Base-by-base conservation (phyloP, 2,113 vertebrate species). In the Lethenteron reissneri region DNA sequence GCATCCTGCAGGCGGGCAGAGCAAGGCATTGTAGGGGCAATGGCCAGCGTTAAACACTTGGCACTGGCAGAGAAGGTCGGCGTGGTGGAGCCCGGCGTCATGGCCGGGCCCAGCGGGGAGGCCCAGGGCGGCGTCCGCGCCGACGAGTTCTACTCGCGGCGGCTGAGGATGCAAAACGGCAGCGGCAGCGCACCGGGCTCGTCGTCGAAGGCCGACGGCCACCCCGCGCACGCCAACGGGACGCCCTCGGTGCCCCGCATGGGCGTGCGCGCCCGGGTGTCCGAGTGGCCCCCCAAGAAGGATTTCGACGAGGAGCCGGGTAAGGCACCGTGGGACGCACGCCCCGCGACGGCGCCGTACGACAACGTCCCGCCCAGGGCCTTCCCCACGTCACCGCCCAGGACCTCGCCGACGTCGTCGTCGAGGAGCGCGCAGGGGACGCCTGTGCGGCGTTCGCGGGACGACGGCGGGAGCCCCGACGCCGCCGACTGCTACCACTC, bases 211-310 rank as follows among this genome's bases (percentile, higher is more conserved):
- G 41, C 41, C 41, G 41, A 41, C 41, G 83, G 83, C 13, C 83
- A 82, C 58, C 87, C 90, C 64, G 87, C 90, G 58, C 80, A 86
- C 1, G 76, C 86, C 76, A 85, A 83, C 75, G 85, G 87, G 57
- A 95, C 86, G 21, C 85, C 86, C 14, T 87, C 88, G 72, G 89
- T 95, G 76, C 91, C 91, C 73, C 95, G 95, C 78, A 96, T 96
- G 91, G 91, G 91, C 17, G 91, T 96, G 58, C 83, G 91, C 74
- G 91, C 90, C 71, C 85, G 91, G 72, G 91, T 92, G 78, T 90
- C 91, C 1, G 91, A 96, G 25, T 96, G 91, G 91, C 91, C 91
- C 12, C 91, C 91, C 0, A 84, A 90, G 74, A 96, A 88, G 78
- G 91, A 96, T 69, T 83, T 80, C 72, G 78, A 84, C 13, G 81